Percentiles rank a stretch among this genome's conserved stretches.
phyloP scores from a whole-genome alignment of 92 coral and sea anemone genomes.

The Epizoanthus ramosus region DNA sequence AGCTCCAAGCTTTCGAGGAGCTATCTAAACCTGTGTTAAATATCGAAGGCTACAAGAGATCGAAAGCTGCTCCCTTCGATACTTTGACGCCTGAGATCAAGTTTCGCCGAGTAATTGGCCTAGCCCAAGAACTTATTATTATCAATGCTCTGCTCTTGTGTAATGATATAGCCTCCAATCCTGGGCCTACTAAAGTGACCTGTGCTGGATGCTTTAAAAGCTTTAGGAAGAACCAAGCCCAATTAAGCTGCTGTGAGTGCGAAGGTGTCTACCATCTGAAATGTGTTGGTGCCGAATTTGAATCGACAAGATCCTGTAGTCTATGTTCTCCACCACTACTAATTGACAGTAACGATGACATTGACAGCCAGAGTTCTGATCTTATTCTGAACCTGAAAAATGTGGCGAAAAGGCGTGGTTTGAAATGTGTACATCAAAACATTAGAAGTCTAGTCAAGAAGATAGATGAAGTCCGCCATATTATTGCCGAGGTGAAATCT shows the following conservation, averaged over 20 bases:
- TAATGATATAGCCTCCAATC: constrained; percentile 22
- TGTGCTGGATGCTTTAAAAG: constrained; percentile 10
- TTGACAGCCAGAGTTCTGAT: not conserved
- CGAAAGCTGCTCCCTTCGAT: constrained; percentile 13
- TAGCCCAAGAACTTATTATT: constrained; percentile 7
- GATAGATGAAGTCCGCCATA: constrained; percentile 42
- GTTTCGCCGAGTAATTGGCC: constrained; percentile 19
- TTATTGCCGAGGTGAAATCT: constrained; percentile 30
- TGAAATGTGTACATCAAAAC: constrained; percentile 46
- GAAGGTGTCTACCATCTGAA: constrained; percentile 17
- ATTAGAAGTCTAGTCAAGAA: constrained; percentile 37
- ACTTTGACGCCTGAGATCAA: constrained; percentile 24
- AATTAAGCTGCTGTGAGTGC: constrained; percentile 20
- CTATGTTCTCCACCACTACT: constrained; percentile 12
- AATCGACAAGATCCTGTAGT: constrained; percentile 12
- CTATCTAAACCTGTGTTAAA: constrained; percentile 18
- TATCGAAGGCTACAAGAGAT: constrained; percentile 16
- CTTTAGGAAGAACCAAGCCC: constrained; percentile 26
- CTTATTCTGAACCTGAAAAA: not conserved
- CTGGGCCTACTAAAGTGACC: constrained; percentile 24
- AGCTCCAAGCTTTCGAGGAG: constrained; percentile 9
- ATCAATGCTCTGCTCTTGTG: constrained; percentile 9
- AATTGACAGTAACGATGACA: not conserved
- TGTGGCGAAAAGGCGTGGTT: constrained; percentile 28
- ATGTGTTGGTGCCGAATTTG: constrained; percentile 16